phyloP scores from a whole-genome alignment of 2,797 vertebrate genomes.

The Labeo calbasu region DNA sequence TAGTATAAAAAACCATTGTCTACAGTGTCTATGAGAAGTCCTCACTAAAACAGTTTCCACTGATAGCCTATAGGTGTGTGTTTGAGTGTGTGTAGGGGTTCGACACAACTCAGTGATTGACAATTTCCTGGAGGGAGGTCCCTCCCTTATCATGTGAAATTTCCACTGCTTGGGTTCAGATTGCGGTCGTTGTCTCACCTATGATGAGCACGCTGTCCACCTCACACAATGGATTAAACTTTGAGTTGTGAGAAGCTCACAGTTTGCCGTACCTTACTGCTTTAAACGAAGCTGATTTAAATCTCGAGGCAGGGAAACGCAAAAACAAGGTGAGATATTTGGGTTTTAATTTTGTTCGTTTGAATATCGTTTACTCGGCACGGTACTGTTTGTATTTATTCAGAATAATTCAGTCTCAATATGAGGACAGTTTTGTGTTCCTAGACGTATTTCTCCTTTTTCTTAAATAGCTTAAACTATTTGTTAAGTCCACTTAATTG shows the following conservation, averaged over 20 bases:
- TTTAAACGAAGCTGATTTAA: neutral
- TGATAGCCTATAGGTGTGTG: neutral
- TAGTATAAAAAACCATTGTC: neutral
- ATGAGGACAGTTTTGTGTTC: neutral
- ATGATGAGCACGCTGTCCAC: conserved; percentile 43
- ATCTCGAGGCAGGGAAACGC: neutral
- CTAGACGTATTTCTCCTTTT: neutral
- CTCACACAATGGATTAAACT: conserved; percentile 71
- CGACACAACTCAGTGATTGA: conserved; percentile 79
- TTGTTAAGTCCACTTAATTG: neutral
- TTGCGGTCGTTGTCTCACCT: conserved; percentile 42
- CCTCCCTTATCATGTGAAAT: conserved; percentile 67
- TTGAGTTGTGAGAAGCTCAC: conserved; percentile 15
- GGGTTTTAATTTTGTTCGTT: neutral
- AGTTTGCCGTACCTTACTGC: neutral
- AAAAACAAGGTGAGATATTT: conserved; percentile 12
- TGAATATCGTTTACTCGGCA: neutral
- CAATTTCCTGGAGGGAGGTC: conserved; percentile 89
- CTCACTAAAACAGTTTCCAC: neutral
- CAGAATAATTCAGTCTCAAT: neutral
- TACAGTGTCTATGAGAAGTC: neutral
- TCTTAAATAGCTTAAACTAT: neutral
- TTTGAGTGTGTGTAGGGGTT: conserved; percentile 75
- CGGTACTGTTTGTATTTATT: neutral
- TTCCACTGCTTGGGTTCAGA: conserved; percentile 48